phyloP scores from a whole-genome alignment of 2,888 invertebrate genomes.

The Pyrrhia umbra region DNA sequence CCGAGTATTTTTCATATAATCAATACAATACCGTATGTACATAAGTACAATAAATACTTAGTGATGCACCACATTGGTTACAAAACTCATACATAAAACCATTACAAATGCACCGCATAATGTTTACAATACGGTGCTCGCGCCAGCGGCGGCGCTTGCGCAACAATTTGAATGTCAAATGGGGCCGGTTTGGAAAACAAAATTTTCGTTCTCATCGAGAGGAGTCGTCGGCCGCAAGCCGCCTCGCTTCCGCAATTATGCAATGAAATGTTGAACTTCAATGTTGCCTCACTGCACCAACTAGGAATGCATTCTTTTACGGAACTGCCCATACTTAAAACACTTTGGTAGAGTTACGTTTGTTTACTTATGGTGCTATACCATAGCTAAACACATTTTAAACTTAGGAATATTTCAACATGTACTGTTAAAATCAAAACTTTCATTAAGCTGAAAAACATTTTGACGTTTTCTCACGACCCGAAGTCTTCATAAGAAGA shows the following conservation, averaged over 20 bases:
- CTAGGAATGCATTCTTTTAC: conserved; percentile 55
- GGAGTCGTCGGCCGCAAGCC: conserved; percentile 74
- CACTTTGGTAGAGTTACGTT: conserved; percentile 9
- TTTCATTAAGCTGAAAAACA: neutral
- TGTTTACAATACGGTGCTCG: conserved; percentile 71
- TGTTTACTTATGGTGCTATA: conserved; percentile 4
- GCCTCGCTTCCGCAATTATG: conserved; percentile 80
- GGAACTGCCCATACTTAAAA: conserved; percentile 43
- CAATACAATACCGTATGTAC: conserved; percentile 24
- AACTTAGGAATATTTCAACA: neutral
- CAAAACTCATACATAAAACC: conserved; percentile 73
- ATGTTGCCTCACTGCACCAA: conserved; percentile 71
- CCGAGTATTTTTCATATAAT: conserved; percentile 21
- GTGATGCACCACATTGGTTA: conserved; percentile 67
- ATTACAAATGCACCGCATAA: conserved; percentile 74
- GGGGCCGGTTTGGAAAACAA: conserved; percentile 77
- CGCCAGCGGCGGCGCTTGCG: conserved; percentile 70
- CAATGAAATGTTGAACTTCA: conserved; percentile 80
- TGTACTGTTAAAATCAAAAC: neutral
- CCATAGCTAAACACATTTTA: neutral
- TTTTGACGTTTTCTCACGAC: neutral
- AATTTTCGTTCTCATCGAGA: conserved; percentile 75
- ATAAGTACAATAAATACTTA: conserved; percentile 59
- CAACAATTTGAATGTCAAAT: conserved; percentile 83
- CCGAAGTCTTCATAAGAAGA: neutral